Base-by-base conservation (phyloP, 2,113 vertebrate species). In the Toxostoma redivivum region DNA sequence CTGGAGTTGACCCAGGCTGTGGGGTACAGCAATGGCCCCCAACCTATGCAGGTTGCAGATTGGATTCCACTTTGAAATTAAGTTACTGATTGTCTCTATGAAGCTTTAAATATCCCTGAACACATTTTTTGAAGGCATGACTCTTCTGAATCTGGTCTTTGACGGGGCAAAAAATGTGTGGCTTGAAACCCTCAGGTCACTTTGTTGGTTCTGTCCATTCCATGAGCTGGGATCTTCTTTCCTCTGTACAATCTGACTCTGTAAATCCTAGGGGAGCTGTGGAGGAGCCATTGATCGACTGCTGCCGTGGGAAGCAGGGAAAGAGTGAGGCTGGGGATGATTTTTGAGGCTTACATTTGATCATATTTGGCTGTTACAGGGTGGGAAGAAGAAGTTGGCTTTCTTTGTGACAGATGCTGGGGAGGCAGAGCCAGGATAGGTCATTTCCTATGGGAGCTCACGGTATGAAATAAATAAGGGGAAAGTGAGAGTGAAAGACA, bases 401-500 rank as follows among this genome's bases (percentile, higher is more conserved):
- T 83, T 95, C 51, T 79, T n/a, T 47, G 76, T 1, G 31, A 60
- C 92, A 97, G 94, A 90, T 92, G 90, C 81, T 81, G 56, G 42
- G 25, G 62, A 91, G 44, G 89, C 86, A 95, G 77, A 96, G 86
- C 83, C 65, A 81, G 83, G 66, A 40, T 78, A 94, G 92, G 77
- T 89, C 9, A 0, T 72, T 94, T 96, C 94, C 19, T 5, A 87
- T 74, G 91, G 89, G 89, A 93, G 79, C 79, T 56, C 79, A 15
- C 1, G n/a, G 85, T 88, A 88, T 86, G 88, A 95, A 94, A 96
- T 92, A 96, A 96, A 94, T 94, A 96, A 94, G 64, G 76, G 79
- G 79, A 96, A 95, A 94, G 79, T 90, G 94, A 96, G 95, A 97
- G 92, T 95, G 76, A 96, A 97, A 96, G 94, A 94, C 93, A 96